Evolutionary conservation across 2,888 invertebrate species (phyloP), one percentile per base, ranked within the genome.

Genomic region (Apantesis nais): DNA sequence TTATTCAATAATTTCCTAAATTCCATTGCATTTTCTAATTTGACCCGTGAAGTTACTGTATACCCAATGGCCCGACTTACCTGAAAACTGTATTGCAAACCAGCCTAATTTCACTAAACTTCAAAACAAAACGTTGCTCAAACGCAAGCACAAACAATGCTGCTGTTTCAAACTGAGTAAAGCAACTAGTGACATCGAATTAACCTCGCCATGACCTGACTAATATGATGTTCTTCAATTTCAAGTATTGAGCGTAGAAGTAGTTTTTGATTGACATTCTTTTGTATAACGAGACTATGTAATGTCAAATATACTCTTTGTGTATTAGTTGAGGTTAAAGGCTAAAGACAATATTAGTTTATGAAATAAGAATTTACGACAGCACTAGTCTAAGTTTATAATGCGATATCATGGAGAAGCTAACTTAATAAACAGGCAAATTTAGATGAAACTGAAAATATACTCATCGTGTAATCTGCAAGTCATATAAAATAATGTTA

Each of bases 101-200:
- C 48, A 48, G 22, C 22, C 19, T 19, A 8, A 8, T 48, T 41
- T 19, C 22, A 48, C 48, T 5, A 48, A 22, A 48, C 22, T 48
- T 48, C 48, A 22, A 48, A 48, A 48, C 48, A 14, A 29, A 58
- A 58, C 7, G 14, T 29, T 0, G 29, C 16, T 58, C 14, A 29
- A 58, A 29, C 29, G 29, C 8, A 29, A 29, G 58, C 29, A 58
- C 61, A 62, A 62, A 37, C 31, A 34, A 34, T 37, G 34, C 22
- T 41, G 58, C 67, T 68, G 66, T 66, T 68, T 78, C 67, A 65
- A 71, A 68, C 48, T 29, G 63, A 60, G 29, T 60, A 63, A 78
- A 73, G 67, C 69, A 60, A 62, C 66, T 81, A 66, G 79, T 81
- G 68, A 70, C 69, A 78, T 71, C 67, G 74, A 78, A 81, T 79